Base-by-base conservation (phyloP, 2,888 invertebrate genomes). In the Clunio marinus region DNA sequence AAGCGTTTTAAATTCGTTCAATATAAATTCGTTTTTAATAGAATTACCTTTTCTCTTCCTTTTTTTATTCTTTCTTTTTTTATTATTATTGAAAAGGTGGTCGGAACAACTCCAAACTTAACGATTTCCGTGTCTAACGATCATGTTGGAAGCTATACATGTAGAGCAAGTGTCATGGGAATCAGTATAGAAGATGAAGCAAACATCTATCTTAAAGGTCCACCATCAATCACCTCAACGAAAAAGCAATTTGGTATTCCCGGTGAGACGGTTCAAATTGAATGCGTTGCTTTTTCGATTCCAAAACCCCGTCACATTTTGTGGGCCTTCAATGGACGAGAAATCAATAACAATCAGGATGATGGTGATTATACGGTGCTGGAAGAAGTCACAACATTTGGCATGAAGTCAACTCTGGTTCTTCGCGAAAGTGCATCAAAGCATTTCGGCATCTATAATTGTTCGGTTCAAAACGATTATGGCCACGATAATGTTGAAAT, bases 361-460 rank as follows among this genome's bases (percentile, higher is more conserved):
- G 87, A 88, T 73, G 84, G 84, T 81, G 88, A 89, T 74, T 89
- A 87, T 74, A 86, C 87, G 0, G 87, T 90, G 71, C 76, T 88
- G 57, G 89, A 90, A 75, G 90, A 91, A 73, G 81, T 86, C 0
- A 83, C 87, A 69, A 90, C 89, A 65, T 69, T 35, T 27, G 91
- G 93, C 1, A 86, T 94, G 45, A 90, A 91, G 78, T 95, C 93
- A 68, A 91, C 91, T n/a, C 82, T 96, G 67, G 88, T 94, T 73
- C 92, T 96, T 72, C 83, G 91, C 65, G 90, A 93, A 75, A 91
- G 93, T 45, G 88, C 89, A 75, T 86, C 89, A 27, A 86, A 86
- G 73, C 95, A 96, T 77, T 96, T 94, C 75, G 96, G 96, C 55
- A 84, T 86, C 73, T 96, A 96, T 82, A 96, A 94, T 80, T 96